These are phyloP conservation scores for Coluber constrictor DNA, from an alignment of 2,797 vertebrate species.

Conservation along the genomic window DNA sequence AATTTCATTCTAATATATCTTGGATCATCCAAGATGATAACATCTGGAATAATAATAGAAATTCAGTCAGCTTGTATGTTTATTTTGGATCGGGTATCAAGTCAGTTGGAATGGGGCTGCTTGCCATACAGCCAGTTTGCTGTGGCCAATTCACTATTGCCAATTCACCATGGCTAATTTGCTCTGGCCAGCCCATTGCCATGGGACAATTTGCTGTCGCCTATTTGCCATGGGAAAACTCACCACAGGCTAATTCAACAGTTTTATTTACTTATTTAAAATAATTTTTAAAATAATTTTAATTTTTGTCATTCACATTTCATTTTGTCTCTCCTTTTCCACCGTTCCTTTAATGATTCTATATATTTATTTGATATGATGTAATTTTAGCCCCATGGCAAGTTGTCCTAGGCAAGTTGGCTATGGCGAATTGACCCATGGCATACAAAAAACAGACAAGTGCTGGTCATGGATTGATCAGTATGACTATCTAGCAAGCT, in stretches of 20 bases:
- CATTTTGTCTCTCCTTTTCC: neutral
- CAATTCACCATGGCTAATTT: neutral
- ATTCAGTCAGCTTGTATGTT: neutral
- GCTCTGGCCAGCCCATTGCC: neutral
- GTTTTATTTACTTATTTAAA: neutral
- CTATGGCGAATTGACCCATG: neutral
- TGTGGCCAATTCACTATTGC: neutral
- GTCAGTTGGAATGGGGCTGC: neutral
- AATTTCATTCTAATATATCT: neutral
- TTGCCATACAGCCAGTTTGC: neutral
- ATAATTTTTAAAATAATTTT: neutral
- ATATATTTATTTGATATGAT: neutral
- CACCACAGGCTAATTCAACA: neutral
- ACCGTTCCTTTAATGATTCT: neutral
- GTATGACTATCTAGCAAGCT: neutral
- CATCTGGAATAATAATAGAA: neutral
- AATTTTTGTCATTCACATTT: neutral
- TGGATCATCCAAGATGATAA: neutral
- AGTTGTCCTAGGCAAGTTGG: neutral
- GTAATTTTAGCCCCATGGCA: neutral
- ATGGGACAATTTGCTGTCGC: neutral
- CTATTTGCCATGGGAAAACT: neutral
- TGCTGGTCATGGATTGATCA: neutral
- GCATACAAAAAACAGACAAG: neutral
- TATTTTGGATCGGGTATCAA: neutral